Percentiles rank a stretch among this genome's conserved stretches.
phyloP scores from a whole-genome alignment of 2,888 invertebrate species.

The Tanytarsus gracilentus region DNA sequence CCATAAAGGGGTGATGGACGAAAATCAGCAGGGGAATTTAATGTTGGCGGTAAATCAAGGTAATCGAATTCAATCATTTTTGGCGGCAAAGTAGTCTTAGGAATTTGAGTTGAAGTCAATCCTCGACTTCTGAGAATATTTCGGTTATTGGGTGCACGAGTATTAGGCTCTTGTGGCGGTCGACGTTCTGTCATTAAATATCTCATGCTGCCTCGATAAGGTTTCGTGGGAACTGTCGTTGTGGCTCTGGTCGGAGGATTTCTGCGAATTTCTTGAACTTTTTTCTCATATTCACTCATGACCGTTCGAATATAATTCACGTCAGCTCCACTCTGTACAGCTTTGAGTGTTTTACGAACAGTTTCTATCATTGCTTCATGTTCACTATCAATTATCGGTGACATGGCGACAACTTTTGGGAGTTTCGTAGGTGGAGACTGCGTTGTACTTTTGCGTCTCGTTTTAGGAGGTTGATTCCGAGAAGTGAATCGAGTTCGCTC shows the following conservation, averaged over 20 bases:
- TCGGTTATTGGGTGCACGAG: not conserved
- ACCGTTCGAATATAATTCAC: not conserved
- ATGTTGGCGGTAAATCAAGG: not conserved
- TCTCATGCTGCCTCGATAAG: too few relatives aligned
- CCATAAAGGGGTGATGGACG: conserved; percentile 9
- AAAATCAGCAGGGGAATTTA: not conserved
- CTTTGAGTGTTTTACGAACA: conserved; percentile 4
- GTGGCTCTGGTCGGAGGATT: not conserved
- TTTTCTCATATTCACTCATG: not conserved
- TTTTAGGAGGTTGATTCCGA: not conserved
- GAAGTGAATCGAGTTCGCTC: too few relatives aligned
- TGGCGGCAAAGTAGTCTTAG: not conserved
- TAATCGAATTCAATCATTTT: not conserved
- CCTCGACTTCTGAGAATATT: not conserved
- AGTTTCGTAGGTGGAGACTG: not conserved
- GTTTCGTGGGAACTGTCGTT: not conserved
- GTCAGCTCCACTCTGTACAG: conserved; percentile 1
- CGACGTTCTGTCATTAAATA: too few relatives aligned
- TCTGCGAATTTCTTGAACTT: not conserved
- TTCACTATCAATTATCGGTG: not conserved
- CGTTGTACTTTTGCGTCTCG: conserved; percentile 1
- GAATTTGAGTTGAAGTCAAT: not conserved
- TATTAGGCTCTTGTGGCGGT: too few relatives aligned
- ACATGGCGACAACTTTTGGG: not conserved
- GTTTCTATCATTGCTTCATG: conserved; percentile 20